A percentile compares a stretch with the other conserved stretches of the same genome.
Evolutionary conservation across 2,888 invertebrate genomes (phyloP).

Genomic region (Drosophila paramelanica): DNA sequence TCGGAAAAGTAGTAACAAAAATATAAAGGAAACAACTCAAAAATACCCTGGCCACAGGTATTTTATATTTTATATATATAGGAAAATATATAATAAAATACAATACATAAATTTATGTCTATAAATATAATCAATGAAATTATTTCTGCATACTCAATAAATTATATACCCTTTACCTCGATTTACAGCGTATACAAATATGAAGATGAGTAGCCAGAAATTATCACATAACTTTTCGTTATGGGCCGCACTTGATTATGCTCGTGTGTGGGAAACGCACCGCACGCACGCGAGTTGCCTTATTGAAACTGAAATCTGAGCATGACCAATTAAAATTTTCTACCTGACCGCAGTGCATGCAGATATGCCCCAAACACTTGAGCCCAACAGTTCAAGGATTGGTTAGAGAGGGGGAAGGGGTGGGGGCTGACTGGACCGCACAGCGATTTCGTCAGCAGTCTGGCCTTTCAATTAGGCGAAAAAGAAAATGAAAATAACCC

Average conservation of each 20-base stretch:
- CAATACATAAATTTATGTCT: no score
- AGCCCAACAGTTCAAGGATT: constrained; percentile 22
- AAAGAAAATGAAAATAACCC: constrained; percentile 1
- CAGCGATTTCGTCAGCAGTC: constrained; percentile 22
- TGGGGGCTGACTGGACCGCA: constrained; percentile 32
- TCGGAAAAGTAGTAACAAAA: background rate
- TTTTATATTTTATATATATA: no score
- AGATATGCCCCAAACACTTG: constrained; percentile 43
- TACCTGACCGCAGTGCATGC: constrained; percentile 59
- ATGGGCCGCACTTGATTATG: constrained; percentile 40
- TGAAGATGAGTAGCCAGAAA: constrained; percentile 67
- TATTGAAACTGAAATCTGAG: constrained; percentile 45
- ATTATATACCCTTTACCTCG: background rate
- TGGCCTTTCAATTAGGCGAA: constrained; percentile 48
- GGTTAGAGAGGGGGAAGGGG: background rate
- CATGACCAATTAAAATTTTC: constrained; percentile 70
- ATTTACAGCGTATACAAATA: constrained; percentile 13
- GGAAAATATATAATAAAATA: no score
- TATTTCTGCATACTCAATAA: no score
- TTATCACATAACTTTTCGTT: constrained; percentile 62
- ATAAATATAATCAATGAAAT: no score
- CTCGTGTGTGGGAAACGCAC: constrained; percentile 23
- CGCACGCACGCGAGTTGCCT: background rate
- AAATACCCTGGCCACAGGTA: no score
- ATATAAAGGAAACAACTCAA: background rate